Evolutionary conservation across 1,140 invertebrate genomes (phyloP), one percentile per base, ranked within the genome.

Genomic region (Euborellia annulipes): DNA sequence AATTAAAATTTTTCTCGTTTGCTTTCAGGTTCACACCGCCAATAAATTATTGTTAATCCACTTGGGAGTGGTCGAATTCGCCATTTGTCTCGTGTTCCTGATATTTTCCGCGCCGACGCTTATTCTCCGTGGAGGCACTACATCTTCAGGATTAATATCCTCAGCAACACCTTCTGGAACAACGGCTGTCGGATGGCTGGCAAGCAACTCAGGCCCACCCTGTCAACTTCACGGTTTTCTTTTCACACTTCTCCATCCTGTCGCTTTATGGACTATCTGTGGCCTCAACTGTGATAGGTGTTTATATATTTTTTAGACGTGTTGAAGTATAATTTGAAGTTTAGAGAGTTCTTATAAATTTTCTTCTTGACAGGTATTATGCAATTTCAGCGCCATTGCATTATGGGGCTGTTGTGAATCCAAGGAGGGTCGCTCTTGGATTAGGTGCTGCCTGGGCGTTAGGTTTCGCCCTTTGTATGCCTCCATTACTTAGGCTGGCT

Each of bases 251-350:
- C 62, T 86, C 11, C 80, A 84, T 53, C 78, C 81, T 0, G 66
- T 84, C 21, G 73, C 78, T 13, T 64, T 85, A 22, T 86, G 82
- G 82, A 85, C 81, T 1, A 72, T 86, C 2, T 81, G 80, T 45
- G 82, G 81, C 18, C 63, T 85, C 32, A 83, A 84, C 56, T 82
- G 79, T 50, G 82, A 85, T 62, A n/a, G n/a, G n/a, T n/a, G n/a
- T n/a, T n/a, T n/a, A n/a, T n/a, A 70, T n/a, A n/a, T n/a, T n/a
- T n/a, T n/a, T n/a, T n/a, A n/a, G n/a, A n/a, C n/a, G n/a, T n/a
- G n/a, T n/a, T n/a, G n/a, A n/a, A n/a, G n/a, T n/a, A n/a, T n/a
- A n/a, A n/a, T n/a, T n/a, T n/a, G n/a, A n/a, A n/a, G n/a, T 49
- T 30, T 11, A n/a, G 9, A 9, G 11, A 23, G 6, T 27, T 39